Conservation (phyloP, 2,888 invertebrate species). For the Caenorhabditis angaria region DNA sequence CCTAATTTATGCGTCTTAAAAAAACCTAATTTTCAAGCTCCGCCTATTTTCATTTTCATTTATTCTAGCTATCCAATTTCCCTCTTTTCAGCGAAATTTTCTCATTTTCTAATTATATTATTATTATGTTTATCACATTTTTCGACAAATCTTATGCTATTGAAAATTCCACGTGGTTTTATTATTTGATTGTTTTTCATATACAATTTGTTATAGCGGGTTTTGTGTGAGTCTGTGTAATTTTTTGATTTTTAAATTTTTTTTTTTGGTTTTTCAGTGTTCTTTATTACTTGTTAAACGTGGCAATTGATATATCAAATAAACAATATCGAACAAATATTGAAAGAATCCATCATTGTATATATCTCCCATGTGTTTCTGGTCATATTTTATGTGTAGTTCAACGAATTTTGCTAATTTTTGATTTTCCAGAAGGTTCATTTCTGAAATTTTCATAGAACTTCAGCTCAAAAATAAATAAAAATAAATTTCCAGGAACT, state of each 20-base stretch:
- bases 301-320: slow-evolving; percentile 25
- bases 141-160: slow-evolving; percentile 30
- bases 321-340: slow-evolving; percentile 27
- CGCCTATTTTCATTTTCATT: no score
- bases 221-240: slow-evolving; percentile 19
- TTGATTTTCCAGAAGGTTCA: slow-evolving; percentile 28
- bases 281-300: slow-evolving; percentile 31
- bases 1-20: no score
- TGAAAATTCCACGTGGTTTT: slow-evolving; percentile 12
- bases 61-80: no score
- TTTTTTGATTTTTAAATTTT: not conserved
- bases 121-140: slow-evolving; percentile 35
- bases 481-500: slow-evolving; percentile 13
- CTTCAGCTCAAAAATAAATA: not conserved
- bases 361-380: slow-evolving; percentile 28
- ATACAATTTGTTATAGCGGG: slow-evolving; percentile 19
- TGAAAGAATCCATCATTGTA: slow-evolving; percentile 34
- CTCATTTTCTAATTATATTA: no score
- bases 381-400: slow-evolving; percentile 29
- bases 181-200: slow-evolving; percentile 20
- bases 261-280: slow-evolving; percentile 12
- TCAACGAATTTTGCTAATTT: slow-evolving; percentile 21
- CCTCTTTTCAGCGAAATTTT: not conserved
- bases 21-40: no score
- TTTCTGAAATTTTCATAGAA: not conserved